These are phyloP conservation scores for Cheilosia scutellata DNA, from an alignment of 2,888 invertebrate species.

Conservation along the genomic window DNA sequence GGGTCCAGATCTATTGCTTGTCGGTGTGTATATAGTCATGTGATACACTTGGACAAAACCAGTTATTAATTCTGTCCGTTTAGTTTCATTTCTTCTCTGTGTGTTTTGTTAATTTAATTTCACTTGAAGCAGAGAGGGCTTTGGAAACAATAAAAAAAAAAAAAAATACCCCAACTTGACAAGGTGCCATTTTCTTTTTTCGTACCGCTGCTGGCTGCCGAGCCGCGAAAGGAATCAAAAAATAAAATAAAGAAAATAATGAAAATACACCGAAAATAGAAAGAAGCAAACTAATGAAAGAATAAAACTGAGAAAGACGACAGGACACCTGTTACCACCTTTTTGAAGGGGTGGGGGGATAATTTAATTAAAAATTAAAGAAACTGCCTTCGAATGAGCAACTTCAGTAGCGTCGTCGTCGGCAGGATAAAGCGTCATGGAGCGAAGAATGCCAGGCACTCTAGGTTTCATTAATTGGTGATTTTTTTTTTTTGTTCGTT, in stretches of 20 bases:
- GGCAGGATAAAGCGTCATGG: neutral
- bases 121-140: conserved; percentile 33
- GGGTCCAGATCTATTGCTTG: conserved; percentile 55
- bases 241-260: neutral
- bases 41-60: conserved; percentile 41
- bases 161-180: neutral
- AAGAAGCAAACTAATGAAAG: conserved; percentile 54
- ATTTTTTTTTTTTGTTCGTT: conserved; percentile 40
- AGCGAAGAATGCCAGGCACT: conserved; percentile 14
- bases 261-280: conserved; percentile 6
- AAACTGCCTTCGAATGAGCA: conserved; percentile 61
- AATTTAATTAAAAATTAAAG: conserved; percentile 75
- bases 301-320: conserved; percentile 53
- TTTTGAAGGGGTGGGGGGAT: conserved; percentile 45
- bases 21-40: conserved; percentile 15
- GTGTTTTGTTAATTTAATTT: conserved; percentile 68
- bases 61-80: conserved; percentile 64
- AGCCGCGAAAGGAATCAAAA: conserved; percentile 1
- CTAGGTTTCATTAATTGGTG: conserved; percentile 67
- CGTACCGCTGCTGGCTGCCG: neutral
- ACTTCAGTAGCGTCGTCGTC: neutral
- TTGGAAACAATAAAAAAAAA: conserved; percentile 24
- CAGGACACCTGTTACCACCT: conserved; percentile 72
- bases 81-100: conserved; percentile 26
- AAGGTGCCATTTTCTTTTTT: conserved; percentile 62